Evolutionary conservation across 2,113 vertebrate genomes (phyloP), one percentile per base, ranked within the genome.

Genomic region (Saccopteryx bilineata): DNA sequence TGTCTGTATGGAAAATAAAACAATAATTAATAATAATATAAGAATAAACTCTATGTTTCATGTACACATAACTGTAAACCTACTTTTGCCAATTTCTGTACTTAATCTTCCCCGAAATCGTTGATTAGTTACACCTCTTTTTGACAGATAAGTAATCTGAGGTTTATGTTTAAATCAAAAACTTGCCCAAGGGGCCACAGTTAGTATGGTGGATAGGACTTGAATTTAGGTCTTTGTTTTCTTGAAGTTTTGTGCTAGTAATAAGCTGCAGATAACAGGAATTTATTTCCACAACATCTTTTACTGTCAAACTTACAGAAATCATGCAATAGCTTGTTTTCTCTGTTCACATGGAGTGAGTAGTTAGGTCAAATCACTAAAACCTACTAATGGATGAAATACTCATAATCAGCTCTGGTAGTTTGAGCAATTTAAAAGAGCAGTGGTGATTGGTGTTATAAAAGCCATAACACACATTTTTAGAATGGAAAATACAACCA

Each of bases 311-410:
- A 50, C 82, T 78, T 82, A 80, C 50, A 87, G 84, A 31, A 80
- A 48, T 72, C 26, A 2, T 19, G n/a, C 80, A 75, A 48, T 71
- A 79, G 61, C 17, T 82, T 87, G 80, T 88, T 66, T 61, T 48
- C 50, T 87, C 26, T 82, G 89, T 60, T 46, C 76, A 75, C 60
- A 39, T 7, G 28, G 50, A 90, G 61, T 60, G 69, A 90, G 46
- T 85, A 66, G 61, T 58, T 39, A n/a, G 94, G 65, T 97, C 75
- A 87, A 71, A 68, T 96, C 69, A 90, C 66, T 81, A 83, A 93
- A 87, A 54, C 75, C 39, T 84, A 31, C 72, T 88, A 97, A 94
- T 81, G 88, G 69, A 90, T 78, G 61, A 84, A 90, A 58, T 54
- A 48, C 17, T 74, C 39, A 5, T 9, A 87, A 83, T 81, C 68